phyloP scores from a whole-genome alignment of 2,888 invertebrate species.

The Digitonthophagus gazella region DNA sequence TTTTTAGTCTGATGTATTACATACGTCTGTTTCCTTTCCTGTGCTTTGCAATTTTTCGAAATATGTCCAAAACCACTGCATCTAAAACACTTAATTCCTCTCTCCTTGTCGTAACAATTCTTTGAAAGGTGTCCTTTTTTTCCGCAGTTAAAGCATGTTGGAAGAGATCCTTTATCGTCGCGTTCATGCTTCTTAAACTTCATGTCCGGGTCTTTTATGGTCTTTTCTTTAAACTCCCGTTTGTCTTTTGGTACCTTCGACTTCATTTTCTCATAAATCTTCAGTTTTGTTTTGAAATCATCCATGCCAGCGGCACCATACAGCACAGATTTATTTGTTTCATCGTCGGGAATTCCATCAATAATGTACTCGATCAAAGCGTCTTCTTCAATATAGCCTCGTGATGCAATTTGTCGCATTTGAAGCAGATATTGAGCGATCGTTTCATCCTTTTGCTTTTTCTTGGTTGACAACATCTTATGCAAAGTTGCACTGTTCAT shows the following conservation, averaged over 20 bases:
- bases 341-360: conserved; percentile 41
- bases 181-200: conserved; percentile 14
- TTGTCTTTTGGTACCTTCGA: conserved; percentile 15
- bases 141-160: no score
- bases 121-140: no score
- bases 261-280: conserved; percentile 31
- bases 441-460: conserved; percentile 41
- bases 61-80: conserved; percentile 27
- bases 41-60: conserved; percentile 22
- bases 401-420: conserved; percentile 45
- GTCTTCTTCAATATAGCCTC: conserved; percentile 41
- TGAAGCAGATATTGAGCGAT: conserved; percentile 43
- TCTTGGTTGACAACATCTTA: conserved; percentile 33
- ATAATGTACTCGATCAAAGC: conserved; percentile 46
- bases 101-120: no score
- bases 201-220: neutral
- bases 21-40: neutral
- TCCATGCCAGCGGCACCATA: conserved; percentile 32
- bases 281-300: conserved; percentile 32
- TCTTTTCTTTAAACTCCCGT: conserved; percentile 5
- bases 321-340: conserved; percentile 32
- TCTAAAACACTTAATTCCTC: conserved; percentile 27
- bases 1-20: neutral
- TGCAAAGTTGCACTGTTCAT: conserved; percentile 32
- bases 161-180: conserved; percentile 27